Percentiles rank a stretch among this genome's conserved stretches.
These are phyloP conservation scores for Acronicta leporina DNA, from an alignment of 2,888 invertebrate species.

Conservation along the genomic window DNA sequence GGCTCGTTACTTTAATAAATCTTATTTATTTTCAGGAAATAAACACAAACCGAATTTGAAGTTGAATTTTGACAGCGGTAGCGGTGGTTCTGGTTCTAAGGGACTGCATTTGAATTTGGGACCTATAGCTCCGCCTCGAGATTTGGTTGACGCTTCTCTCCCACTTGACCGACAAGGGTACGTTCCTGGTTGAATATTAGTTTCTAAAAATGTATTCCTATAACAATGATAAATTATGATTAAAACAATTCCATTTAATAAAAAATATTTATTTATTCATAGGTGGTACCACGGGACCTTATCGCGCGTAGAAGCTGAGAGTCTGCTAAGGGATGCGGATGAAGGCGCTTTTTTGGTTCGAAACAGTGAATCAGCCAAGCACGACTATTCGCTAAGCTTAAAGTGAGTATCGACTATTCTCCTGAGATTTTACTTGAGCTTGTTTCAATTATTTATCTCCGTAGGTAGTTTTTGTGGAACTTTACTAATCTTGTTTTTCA, in stretches of 20 bases:
- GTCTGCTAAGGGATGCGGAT: slow-evolving; percentile 93
- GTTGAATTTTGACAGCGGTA: slow-evolving; percentile 91
- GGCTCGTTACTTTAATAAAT: slow-evolving; percentile 22
- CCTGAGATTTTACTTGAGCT: background rate
- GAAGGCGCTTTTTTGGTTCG: slow-evolving; percentile 98
- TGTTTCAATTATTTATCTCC: slow-evolving; percentile 15
- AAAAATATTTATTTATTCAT: slow-evolving; percentile 40
- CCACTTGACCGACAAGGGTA: slow-evolving; percentile 97
- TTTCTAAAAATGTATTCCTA: background rate
- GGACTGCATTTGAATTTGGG: slow-evolving; percentile 93
- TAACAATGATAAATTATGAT: background rate
- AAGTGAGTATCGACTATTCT: slow-evolving; percentile 92
- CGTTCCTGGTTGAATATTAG: slow-evolving; percentile 61
- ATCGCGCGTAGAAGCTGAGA: slow-evolving; percentile 97
- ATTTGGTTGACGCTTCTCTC: slow-evolving; percentile 93
- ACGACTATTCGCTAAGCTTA: slow-evolving; percentile 97
- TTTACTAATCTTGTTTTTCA: slow-evolving; percentile 28
- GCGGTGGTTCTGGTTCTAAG: slow-evolving; percentile 82
- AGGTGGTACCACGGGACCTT: slow-evolving; percentile 99
- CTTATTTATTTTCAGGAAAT: slow-evolving; percentile 76
- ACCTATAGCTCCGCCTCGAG: slow-evolving; percentile 91
- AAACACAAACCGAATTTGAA: slow-evolving; percentile 92
- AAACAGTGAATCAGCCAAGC: slow-evolving; percentile 97
- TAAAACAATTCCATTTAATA: slow-evolving; percentile 4
- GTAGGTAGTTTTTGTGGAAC: slow-evolving; percentile 13